A percentile compares a stretch with the other conserved stretches of the same genome.
Evolutionary conservation across 2,113 vertebrate genomes (phyloP).

Genomic region (Butastur rufipennis): DNA sequence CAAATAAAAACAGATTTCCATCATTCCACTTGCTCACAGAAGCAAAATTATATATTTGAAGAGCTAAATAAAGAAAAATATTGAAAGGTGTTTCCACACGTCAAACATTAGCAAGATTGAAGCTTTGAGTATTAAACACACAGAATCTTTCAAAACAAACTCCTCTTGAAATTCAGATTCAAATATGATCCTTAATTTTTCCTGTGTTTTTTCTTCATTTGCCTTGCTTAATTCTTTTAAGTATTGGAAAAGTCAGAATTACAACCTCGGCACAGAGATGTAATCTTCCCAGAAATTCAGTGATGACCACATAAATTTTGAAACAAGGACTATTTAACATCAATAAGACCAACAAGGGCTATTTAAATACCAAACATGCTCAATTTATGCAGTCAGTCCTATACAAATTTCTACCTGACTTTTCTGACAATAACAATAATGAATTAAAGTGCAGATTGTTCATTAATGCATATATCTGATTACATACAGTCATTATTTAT

Average conservation of each 20-base stretch:
- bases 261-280: background rate
- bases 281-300: background rate
- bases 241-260: background rate
- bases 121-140: too few species aligned
- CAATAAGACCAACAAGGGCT: background rate
- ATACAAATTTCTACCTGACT: background rate
- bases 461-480: background rate
- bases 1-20: background rate
- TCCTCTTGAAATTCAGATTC: background rate
- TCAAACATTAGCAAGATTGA: too few species aligned
- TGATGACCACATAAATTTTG: background rate
- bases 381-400: background rate
- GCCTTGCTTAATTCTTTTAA: background rate
- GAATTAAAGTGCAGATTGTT: background rate
- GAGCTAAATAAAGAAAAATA: background rate
- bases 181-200: background rate
- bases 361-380: background rate
- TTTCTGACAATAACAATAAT: background rate
- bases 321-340: background rate
- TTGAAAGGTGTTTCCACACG: background rate
- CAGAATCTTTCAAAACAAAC: background rate
- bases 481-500: background rate
- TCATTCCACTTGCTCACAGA: background rate
- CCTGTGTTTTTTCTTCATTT: background rate
- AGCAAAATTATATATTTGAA: background rate